A percentile compares a stretch with the other conserved stretches of the same genome.
These are phyloP conservation scores for Gryon sp. DNA, from an alignment of 1,140 invertebrate genomes.

Conservation along the genomic window DNA sequence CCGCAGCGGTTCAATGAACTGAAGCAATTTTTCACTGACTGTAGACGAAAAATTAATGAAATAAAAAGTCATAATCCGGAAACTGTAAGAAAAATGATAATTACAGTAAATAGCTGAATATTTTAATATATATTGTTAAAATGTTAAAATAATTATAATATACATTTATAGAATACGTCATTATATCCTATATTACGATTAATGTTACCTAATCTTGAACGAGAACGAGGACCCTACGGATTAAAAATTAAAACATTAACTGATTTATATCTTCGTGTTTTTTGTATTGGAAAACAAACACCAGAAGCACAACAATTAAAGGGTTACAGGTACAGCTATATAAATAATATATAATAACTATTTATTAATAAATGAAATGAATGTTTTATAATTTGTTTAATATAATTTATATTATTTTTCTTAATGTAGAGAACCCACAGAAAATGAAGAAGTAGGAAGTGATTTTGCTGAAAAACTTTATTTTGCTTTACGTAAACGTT, in stretches of 20 bases:
- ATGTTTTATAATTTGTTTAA: neutral
- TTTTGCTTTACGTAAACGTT: conserved; percentile 84
- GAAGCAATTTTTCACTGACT: conserved; percentile 80
- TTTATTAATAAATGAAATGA: neutral
- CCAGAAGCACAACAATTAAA: conserved; percentile 83
- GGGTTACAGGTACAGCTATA: conserved; percentile 78
- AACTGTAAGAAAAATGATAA: conserved; percentile 59
- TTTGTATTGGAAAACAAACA: conserved; percentile 84
- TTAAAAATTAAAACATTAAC: conserved; percentile 84
- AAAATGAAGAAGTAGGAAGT: conserved; percentile 71
- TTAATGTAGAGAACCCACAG: conserved; percentile 71
- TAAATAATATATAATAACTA: conserved; percentile 7
- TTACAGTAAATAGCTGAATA: conserved; percentile 1
- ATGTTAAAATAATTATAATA: conserved; percentile 27
- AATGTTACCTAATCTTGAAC: conserved; percentile 85
- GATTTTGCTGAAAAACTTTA: conserved; percentile 89
- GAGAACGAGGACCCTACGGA: conserved; percentile 83
- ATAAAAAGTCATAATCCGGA: conserved; percentile 62
- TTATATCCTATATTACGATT: conserved; percentile 87
- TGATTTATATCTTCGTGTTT: conserved; percentile 84
- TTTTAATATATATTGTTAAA: conserved; percentile 21
- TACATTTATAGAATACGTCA: conserved; percentile 75
- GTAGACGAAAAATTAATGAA: conserved; percentile 71
- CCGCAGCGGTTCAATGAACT: conserved; percentile 79
- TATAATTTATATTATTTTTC: conserved; percentile 1